A percentile compares a stretch with the other conserved stretches of the same genome.
Conservation (phyloP, 2,888 invertebrate species). For the Hofmannophila pseudospretella region DNA sequence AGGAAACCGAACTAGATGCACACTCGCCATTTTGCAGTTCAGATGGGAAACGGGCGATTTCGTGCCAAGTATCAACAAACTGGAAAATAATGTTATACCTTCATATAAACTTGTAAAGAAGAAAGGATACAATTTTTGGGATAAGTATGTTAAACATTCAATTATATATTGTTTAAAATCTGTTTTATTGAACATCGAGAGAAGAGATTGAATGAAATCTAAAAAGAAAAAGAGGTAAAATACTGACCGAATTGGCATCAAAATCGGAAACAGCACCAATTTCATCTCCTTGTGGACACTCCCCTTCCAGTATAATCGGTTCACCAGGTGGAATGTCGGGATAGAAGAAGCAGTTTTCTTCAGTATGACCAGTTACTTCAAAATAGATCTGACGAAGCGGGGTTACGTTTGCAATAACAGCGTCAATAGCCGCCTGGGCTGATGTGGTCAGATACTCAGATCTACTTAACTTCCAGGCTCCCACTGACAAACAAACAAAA, state of each 20-base stretch:
- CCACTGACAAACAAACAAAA: too few relatives aligned
- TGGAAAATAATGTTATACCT: constrained; percentile 20
- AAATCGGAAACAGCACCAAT: constrained; percentile 38
- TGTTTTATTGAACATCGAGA: too few relatives aligned
- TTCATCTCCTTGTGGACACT: constrained; percentile 33
- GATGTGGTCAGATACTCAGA: constrained; percentile 26
- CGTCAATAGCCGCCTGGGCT: constrained; percentile 30
- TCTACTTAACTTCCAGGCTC: constrained; percentile 56
- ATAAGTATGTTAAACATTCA: too few relatives aligned
- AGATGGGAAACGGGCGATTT: constrained; percentile 56
- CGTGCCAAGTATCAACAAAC: constrained; percentile 61
- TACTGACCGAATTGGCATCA: constrained; percentile 34
- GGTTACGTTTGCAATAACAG: constrained; percentile 30
- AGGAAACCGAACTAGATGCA: constrained; percentile 23
- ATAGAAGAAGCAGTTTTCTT: constrained; percentile 55
- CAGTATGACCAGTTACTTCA: constrained; percentile 35
- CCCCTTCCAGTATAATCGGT: constrained; percentile 40
- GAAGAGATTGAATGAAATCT: too few relatives aligned
- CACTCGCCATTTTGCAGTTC: constrained; percentile 52
- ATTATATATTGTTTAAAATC: too few relatives aligned
- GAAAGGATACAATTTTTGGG: too few relatives aligned
- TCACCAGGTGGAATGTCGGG: constrained; percentile 57
- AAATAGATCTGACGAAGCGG: constrained; percentile 48
- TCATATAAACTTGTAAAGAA: not conserved
- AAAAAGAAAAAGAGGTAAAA: not conserved